A percentile compares a stretch with the other conserved stretches of the same genome.
Evolutionary conservation across 2,113 vertebrate genomes (phyloP).

Genomic region (Peromyscus maniculatus): DNA sequence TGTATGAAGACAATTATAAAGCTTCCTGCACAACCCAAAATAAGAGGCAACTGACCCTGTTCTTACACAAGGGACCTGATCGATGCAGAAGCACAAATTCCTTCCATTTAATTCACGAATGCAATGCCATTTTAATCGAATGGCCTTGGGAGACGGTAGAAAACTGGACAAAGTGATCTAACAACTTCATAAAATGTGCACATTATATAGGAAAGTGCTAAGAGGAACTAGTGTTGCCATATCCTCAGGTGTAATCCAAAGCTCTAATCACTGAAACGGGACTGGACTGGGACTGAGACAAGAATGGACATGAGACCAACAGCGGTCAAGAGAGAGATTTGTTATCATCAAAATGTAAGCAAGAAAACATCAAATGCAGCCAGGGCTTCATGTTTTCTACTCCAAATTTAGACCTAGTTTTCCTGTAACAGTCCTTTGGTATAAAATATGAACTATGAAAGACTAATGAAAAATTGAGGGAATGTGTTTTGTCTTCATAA

Average conservation of each 20-base stretch:
- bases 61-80: neutral
- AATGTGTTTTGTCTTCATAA: neutral
- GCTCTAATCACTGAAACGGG: neutral
- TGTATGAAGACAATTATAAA: neutral
- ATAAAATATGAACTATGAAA: conserved; percentile 1
- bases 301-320: neutral
- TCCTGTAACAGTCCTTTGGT: conserved; percentile 26
- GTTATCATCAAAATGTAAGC: neutral
- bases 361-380: neutral
- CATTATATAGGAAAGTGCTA: neutral
- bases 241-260: neutral
- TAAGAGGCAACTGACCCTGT: neutral
- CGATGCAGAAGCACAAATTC: neutral
- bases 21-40: neutral
- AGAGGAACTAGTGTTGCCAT: neutral
- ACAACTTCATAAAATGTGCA: neutral
- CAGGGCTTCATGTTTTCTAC: neutral
- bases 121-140: neutral
- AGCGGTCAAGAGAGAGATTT: neutral
- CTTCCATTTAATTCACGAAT: conserved; percentile 7
- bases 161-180: conserved; percentile 1
- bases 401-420: conserved; percentile 20
- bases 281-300: neutral
- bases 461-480: neutral
- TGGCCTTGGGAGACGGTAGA: neutral